phyloP scores from a whole-genome alignment of 2,797 vertebrate genomes.

The Rhodeus uyekii region DNA sequence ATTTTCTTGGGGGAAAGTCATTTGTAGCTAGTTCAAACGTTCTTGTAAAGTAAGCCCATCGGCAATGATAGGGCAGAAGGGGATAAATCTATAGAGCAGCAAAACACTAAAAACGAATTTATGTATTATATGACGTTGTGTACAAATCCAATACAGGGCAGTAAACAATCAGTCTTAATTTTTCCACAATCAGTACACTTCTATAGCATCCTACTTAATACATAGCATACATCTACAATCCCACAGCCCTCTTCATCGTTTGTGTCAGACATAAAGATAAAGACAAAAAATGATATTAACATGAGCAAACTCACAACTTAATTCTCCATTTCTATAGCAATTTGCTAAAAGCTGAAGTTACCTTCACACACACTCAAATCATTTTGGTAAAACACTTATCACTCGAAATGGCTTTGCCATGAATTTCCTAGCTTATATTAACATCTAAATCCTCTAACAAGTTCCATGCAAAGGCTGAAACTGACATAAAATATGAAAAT shows the following conservation, averaged over 20 bases:
- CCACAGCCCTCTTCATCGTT: not conserved
- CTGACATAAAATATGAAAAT: not conserved
- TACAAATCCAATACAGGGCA: conserved; percentile 55
- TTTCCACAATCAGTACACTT: conserved; percentile 50
- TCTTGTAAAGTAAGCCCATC: conserved; percentile 43
- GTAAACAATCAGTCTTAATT: conserved; percentile 39
- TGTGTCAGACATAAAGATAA: not conserved
- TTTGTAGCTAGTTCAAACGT: conserved; percentile 2
- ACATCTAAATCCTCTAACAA: not conserved
- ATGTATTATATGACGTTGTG: conserved; percentile 52
- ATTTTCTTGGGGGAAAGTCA: not conserved
- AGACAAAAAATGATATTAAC: not conserved
- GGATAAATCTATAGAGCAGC: conserved; percentile 52
- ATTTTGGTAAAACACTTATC: not conserved
- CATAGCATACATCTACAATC: not conserved
- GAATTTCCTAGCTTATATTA: conserved; percentile 5
- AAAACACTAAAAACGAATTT: conserved; percentile 43
- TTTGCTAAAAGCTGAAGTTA: not conserved
- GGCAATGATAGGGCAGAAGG: conserved; percentile 43
- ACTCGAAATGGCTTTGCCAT: not conserved
- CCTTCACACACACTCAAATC: not conserved
- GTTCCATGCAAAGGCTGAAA: not conserved
- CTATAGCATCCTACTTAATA: not conserved
- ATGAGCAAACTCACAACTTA: not conserved
- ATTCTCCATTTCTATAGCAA: conserved; percentile 26